Percentiles rank a stretch among this genome's conserved stretches.
Conservation (phyloP, 2,113 vertebrate species). For the Gymnorhina tibicen region DNA sequence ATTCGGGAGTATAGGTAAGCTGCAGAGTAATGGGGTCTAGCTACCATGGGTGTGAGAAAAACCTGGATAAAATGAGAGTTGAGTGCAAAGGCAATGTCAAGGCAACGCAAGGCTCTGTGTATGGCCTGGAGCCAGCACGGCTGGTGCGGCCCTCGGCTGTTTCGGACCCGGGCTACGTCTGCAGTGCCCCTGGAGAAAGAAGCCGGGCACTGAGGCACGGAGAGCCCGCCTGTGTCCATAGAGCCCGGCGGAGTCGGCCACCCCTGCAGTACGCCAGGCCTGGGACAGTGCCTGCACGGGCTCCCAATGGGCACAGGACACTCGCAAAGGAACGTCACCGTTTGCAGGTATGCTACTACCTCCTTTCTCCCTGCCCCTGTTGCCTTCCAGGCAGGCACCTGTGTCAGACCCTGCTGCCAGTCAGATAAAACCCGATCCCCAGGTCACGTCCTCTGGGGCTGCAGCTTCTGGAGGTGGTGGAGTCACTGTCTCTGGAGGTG, state of each 20-base stretch:
- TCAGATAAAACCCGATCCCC: not conserved
- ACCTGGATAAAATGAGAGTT: not conserved
- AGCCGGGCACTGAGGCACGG: not conserved
- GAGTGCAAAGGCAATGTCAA: too few relatives aligned
- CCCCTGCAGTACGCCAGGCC: not conserved
- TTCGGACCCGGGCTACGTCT: accelerated
- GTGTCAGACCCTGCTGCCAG: not conserved
- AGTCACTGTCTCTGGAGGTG: not conserved
- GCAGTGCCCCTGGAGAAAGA: not conserved
- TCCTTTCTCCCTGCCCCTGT: not conserved
- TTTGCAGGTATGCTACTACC: accelerated
- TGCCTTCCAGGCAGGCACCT: not conserved
- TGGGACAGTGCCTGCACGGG: not conserved
- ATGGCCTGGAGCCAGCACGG: not conserved
- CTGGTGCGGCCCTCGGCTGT: not conserved
- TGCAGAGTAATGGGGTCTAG: not conserved
- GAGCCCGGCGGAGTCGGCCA: not conserved
- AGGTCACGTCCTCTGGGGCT: not conserved
- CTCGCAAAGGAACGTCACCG: accelerated
- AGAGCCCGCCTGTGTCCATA: not conserved
- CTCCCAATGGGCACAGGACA: not conserved
- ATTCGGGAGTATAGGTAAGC: not conserved
- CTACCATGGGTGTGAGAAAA: not conserved
- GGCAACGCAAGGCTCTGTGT: accelerated
- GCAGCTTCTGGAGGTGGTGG: not conserved